Base-by-base conservation (phyloP, 2,797 vertebrate genomes). In the Carduelis carduelis region DNA sequence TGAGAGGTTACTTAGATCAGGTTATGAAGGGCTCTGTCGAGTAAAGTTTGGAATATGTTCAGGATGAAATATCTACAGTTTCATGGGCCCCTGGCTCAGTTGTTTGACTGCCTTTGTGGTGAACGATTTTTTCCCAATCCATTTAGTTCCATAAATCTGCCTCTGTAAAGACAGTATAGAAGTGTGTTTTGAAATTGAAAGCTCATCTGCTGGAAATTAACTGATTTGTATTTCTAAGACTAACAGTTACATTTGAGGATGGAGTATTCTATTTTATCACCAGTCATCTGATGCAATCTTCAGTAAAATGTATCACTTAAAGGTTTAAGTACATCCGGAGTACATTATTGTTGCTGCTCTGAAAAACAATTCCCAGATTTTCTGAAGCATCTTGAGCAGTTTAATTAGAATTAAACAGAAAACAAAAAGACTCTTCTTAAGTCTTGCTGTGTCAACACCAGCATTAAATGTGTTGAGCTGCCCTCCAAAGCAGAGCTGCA, bases 161-260 rank as follows among this genome's bases (percentile, higher is more conserved):
- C 30, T n/a, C 2, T 17, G 24, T 57, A 37, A 12, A 26, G 50
- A 39, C 69, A 83, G 13, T 69, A 32, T 8, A 72, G 39, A 86
- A 59, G n/a, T 14, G 23, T 56, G 41, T 56, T 88, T 93, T 83
- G 81, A 52, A 76, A 76, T 34, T 88, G 71, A 77, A 87, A 56
- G 30, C n/a, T 92, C 56, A 76, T 44, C 65, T 77, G 23, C 60
- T 59, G 75, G 56, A 87, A 79, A 70, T n/a, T 46, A 65, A 44
- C 71, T 76, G 66, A 70, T 84, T 55, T 69, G 30, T 80, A 56
- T 84, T 89, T 92, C 22, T 59, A 60, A 66, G 50, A 64, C 19
- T 66, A 84, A 43, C 28, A 68, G 24, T 50, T 79, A 41, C 14
- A 59, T 41, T 63, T 87, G 34, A 87, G 26, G 28, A 68, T 37